Evolutionary conservation across 2,797 vertebrate genomes (phyloP), one percentile per base, ranked within the genome.

Genomic region (Eulemur albifrons): DNA sequence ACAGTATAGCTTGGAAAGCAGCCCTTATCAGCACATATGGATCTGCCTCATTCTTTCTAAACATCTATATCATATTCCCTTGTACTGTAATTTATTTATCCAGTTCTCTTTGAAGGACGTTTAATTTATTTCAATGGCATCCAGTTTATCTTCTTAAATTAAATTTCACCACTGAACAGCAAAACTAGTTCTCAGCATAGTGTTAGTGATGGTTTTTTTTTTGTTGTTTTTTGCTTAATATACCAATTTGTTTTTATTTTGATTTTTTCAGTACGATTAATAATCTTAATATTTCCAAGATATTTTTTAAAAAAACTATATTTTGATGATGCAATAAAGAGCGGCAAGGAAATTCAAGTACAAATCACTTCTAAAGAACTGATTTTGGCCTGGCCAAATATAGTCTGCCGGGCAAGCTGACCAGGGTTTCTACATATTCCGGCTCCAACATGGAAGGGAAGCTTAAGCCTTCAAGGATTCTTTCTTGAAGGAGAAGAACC

Each of bases 261-360:
- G 67, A 83, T 72, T 73, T 59, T 96, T 90, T 35, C n/a, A 65
- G 59, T 38, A 67, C 77, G 12, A 72, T 69, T 86, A 84, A 75
- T 83, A 63, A 85, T 80, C 63, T 96, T 76, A 57, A 40, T 69
- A 80, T 82, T n/a, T 25, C 40, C 50, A 65, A 90, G 72, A 59
- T 15, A 73, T 59, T 30, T 38, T 69, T 18, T 20, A 0, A 25
- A 23, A 23, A 40, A 40, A 14, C 35, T 80, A 5, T 50, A 69
- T 96, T 95, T 90, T 93, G 83, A 80, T 83, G 38, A 93, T 63
- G 40, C 30, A 35, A 32, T 87, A 83, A 96, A 65, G 20, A 69
- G 20, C 63, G 73, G 4, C 32, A 80, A 82, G 30, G 30, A 81
- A 93, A 84, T 80, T 57, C 67, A 70, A 96, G 76, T 54, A 32